Percentiles rank a stretch among this genome's conserved stretches.
Conservation (phyloP, 2,797 vertebrate species). For the Cyclura pinguis region DNA sequence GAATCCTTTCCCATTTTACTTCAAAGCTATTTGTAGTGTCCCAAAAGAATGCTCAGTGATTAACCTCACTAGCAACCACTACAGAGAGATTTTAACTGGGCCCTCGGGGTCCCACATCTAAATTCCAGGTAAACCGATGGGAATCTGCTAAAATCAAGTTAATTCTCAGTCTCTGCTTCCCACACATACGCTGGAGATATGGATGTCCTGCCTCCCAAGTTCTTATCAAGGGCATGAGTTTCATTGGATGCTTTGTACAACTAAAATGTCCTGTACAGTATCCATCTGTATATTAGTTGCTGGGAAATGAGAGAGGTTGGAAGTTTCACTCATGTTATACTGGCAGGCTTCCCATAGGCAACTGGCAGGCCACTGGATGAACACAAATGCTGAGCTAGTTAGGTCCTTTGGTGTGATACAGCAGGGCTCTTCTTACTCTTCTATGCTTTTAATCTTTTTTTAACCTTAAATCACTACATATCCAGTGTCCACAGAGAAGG, state of each 20-base stretch:
- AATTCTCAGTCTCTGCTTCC: not conserved
- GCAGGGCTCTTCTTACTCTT: no score
- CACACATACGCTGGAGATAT: not conserved
- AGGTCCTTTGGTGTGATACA: no score
- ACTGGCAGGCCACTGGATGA: no score
- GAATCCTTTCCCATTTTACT: not conserved
- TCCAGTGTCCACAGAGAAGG: not conserved
- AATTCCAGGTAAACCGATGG: not conserved
- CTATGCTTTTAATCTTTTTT: not conserved
- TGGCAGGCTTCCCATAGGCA: no score
- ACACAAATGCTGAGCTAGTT: no score
- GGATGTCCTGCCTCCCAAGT: not conserved
- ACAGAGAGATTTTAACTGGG: not conserved
- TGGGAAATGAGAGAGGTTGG: no score
- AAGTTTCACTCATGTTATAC: no score
- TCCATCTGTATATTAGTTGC: no score
- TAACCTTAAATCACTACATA: not conserved
- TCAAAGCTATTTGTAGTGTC: conserved; percentile 40
- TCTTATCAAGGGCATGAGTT: not conserved
- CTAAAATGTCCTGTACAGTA: not conserved
- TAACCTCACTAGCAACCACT: conserved; percentile 9
- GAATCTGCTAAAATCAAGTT: not conserved
- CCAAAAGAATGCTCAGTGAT: conserved; percentile 28
- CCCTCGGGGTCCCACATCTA: not conserved
- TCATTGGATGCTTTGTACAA: not conserved